Evolutionary conservation across 2,113 vertebrate species (phyloP).

Genomic region (Ceyx melanurus): DNA sequence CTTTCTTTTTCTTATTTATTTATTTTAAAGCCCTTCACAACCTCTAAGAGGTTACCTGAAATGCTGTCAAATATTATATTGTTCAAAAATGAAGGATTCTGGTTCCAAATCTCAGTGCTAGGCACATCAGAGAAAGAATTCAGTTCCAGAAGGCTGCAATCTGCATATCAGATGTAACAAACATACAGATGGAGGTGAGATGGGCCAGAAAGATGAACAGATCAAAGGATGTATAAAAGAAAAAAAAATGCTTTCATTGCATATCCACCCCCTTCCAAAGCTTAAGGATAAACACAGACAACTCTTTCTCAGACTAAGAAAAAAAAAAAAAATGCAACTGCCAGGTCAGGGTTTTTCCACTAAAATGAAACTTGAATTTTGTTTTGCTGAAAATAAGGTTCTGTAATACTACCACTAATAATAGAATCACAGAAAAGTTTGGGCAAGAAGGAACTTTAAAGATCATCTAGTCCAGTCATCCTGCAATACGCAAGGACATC

Average conservation of each 20-base stretch:
- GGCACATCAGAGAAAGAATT: background rate
- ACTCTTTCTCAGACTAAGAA: background rate
- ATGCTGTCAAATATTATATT: background rate
- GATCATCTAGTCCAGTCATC: background rate
- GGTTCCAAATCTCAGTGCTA: background rate
- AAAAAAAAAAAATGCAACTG: background rate
- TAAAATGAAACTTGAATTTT: background rate
- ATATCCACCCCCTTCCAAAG: background rate
- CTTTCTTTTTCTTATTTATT: background rate
- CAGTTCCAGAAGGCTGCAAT: background rate
- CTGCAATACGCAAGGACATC: background rate
- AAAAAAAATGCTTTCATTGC: background rate
- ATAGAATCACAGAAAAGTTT: background rate
- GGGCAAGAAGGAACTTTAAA: background rate
- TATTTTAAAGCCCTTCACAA: background rate
- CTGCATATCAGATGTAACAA: slow-evolving; percentile 5
- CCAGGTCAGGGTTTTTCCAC: background rate
- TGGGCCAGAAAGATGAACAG: background rate
- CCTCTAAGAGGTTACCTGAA: background rate
- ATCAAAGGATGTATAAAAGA: background rate
- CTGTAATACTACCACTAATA: background rate
- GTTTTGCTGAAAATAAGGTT: background rate
- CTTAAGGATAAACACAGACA: background rate
- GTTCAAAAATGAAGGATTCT: background rate
- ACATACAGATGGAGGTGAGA: slow-evolving; percentile 8